Evolutionary conservation across 2,888 invertebrate genomes (phyloP).

Genomic region (Acanthococcus lagerstroemiae): DNA sequence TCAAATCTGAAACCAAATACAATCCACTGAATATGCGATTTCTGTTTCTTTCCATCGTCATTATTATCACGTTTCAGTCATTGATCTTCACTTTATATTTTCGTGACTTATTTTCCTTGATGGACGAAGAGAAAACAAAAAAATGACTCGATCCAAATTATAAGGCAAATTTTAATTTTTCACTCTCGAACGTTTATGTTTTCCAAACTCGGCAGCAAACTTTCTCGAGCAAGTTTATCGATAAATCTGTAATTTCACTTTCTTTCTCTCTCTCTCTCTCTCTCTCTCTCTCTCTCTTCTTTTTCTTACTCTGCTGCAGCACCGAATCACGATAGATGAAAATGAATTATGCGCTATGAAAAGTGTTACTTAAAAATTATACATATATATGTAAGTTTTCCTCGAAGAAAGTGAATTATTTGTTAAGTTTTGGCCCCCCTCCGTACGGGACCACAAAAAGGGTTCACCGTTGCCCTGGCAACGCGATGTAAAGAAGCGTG

Average conservation of each 20-base stretch:
- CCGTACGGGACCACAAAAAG: conserved; percentile 14
- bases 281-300: not conserved
- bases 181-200: too few relatives aligned
- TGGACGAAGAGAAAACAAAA: too few relatives aligned
- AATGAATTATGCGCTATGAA: conserved; percentile 7
- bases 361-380: conserved; percentile 30
- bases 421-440: conserved; percentile 20
- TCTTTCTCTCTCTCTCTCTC: not conserved
- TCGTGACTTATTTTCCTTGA: too few relatives aligned
- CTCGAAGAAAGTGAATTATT: conserved; percentile 30
- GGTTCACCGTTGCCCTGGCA: conserved; percentile 17
- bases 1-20: too few relatives aligned
- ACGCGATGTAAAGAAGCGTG: conserved; percentile 28
- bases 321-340: not conserved
- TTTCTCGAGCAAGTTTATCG: conserved; percentile 2
- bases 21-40: too few relatives aligned
- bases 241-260: not conserved
- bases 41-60: too few relatives aligned
- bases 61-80: too few relatives aligned
- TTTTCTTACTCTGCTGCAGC: not conserved
- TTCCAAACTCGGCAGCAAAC: too few relatives aligned
- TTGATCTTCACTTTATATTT: too few relatives aligned
- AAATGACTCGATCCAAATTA: too few relatives aligned
- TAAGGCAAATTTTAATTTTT: too few relatives aligned
- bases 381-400: too few relatives aligned